Base-by-base conservation (phyloP, 2,888 invertebrate species). In the Panzeria rudis region DNA sequence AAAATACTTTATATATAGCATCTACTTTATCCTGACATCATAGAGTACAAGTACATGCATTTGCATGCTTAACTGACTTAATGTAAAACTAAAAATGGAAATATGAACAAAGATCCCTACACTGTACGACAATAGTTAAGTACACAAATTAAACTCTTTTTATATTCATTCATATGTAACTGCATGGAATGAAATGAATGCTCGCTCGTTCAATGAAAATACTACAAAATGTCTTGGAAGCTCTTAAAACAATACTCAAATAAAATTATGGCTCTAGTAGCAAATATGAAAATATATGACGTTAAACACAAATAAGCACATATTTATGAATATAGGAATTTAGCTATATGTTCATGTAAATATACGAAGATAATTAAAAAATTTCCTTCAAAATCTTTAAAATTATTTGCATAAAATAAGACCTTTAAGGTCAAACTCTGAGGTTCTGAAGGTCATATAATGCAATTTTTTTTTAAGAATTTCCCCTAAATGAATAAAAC, bases 211-310 rank as follows among this genome's bases (percentile, higher is more conserved):
- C 62, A 82, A 69, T 64, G 54, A 82, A 75, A 75, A 66, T 61
- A 25, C 61, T 68, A 61, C 11, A 52, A 61, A 52, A 75, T 54
- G 68, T 69, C 66, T 81, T 75, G 11, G 59, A 61, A 69, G 52
- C 52, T 44, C 25, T 54, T 76, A 62, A 62, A 72, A 76, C 75
- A 75, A 82, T 64, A 71, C 25, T 47, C 29, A 71, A 71, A 82
- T 38, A 76, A 64, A 76, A 69, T 64, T 82, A 82, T 76, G 76
- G 47, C 38, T 76, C 17, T 35, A 54, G 69, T 25, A 62, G 69
- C 25, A 69, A 69, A 69, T 76, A 64, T 64, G 25, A 50, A 56
- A 64, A 76, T 76, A 47, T 38, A 71, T 47, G 38, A 17, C 17
- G 5, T 64, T 54, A 44, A 52, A 7, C 25, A 23, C 8, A 66